A percentile compares a stretch with the other conserved stretches of the same genome.
phyloP scores from a whole-genome alignment of 1,140 invertebrate genomes.

The Hylaeus volcanicus region DNA sequence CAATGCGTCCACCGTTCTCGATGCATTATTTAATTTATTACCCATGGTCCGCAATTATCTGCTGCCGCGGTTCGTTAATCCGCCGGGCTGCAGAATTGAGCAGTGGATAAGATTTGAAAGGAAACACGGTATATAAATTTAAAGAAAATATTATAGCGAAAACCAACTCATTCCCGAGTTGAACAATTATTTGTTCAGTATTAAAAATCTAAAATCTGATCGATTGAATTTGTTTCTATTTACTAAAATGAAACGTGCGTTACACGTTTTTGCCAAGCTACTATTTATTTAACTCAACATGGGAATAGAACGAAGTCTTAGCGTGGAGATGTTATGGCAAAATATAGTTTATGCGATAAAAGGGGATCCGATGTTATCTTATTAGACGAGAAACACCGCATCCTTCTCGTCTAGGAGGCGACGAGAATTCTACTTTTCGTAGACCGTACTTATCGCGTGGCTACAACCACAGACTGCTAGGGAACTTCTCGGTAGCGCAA shows the following conservation, averaged over 20 bases:
- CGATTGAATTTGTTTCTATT: no score
- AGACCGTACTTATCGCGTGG: conserved; percentile 32
- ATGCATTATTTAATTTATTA: not conserved
- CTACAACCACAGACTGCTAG: conserved; percentile 14
- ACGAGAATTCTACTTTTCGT: conserved; percentile 31
- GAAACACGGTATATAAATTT: no score
- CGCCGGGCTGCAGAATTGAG: not conserved
- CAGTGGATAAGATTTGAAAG: no score
- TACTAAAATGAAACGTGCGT: no score
- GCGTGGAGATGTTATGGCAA: not conserved
- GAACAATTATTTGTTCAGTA: no score
- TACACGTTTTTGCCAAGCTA: no score
- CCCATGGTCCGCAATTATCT: not conserved
- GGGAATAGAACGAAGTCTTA: no score
- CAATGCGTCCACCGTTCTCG: not conserved
- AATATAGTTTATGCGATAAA: conserved; percentile 4
- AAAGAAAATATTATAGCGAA: no score
- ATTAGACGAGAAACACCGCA: conserved; percentile 39
- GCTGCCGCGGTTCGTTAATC: not conserved
- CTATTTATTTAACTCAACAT: no score
- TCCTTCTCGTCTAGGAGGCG: not conserved
- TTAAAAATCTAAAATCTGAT: no score
- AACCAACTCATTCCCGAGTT: no score
- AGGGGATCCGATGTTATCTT: conserved; percentile 48
- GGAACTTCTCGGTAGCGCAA: conserved; percentile 19